Evolutionary conservation across 35 echinoderm and acorn worm genomes (phyloP), one percentile per base, ranked within the genome.

Genomic region (Diadema setosum): DNA sequence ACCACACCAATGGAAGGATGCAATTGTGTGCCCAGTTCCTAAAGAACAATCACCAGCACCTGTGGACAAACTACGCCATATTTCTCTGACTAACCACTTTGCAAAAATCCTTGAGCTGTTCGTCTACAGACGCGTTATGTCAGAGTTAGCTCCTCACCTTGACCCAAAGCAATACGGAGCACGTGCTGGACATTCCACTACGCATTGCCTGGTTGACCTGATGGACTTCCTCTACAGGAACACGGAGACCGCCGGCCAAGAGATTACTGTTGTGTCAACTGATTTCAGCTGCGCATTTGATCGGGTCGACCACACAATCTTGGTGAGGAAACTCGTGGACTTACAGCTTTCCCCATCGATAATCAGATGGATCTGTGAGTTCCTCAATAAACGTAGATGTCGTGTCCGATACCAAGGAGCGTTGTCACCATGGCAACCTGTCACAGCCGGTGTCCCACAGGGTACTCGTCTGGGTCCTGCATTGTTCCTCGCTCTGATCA

Each of bases 1-100:
- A n/a, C 2, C 73, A 89, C n/a, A n/a, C n/a, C n/a, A n/a, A n/a
- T n/a, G n/a, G n/a, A n/a, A n/a, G n/a, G n/a, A n/a, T n/a, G n/a
- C n/a, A n/a, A n/a, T n/a, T n/a, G n/a, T n/a, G n/a, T n/a, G n/a
- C n/a, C n/a, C n/a, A n/a, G n/a, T n/a, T n/a, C n/a, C n/a, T n/a
- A n/a, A n/a, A n/a, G n/a, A n/a, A n/a, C n/a, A n/a, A 34, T 91
- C 65, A 23, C 81, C 82, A 46, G 17, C 81, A 15, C 37, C 63
- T 3, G 26, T 42, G 34, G 82, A 91, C 46, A 91, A 91, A 91
- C 36, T 85, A 33, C 46, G 89, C 48, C 90, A 44, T 2, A 69
- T 91, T 14, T 92, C 90, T 1, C 56, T 92, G 8, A n/a, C n/a
- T n/a, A n/a, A n/a, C n/a, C n/a, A n/a, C n/a, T n/a, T 92, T 32